These are phyloP conservation scores for Drosophila siamana DNA, from an alignment of 2,888 invertebrate species.

Conservation along the genomic window DNA sequence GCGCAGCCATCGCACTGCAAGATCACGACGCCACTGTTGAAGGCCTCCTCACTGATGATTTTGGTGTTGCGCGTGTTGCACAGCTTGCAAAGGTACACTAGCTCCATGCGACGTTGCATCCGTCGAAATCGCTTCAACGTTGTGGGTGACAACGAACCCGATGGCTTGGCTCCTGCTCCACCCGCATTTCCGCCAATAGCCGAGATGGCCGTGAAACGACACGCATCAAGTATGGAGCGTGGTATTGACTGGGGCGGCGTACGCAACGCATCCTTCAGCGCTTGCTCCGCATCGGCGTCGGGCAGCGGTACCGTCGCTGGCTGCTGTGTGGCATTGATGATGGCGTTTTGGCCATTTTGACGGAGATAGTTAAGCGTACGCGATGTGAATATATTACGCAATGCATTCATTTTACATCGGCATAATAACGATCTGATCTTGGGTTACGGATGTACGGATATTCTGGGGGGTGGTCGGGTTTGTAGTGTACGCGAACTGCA, in stretches of 20 bases:
- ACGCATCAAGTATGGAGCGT: conserved; percentile 78
- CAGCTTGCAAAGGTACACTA: conserved; percentile 83
- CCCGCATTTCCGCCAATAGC: conserved; percentile 27
- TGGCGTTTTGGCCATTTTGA: conserved; percentile 83
- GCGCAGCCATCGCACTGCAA: conserved; percentile 84
- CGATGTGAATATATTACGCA: conserved; percentile 82
- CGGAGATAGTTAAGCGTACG: conserved; percentile 78
- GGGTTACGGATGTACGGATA: conserved; percentile 6
- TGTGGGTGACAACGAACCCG: conserved; percentile 76
- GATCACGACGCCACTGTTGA: conserved; percentile 82
- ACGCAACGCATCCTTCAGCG: conserved; percentile 44
- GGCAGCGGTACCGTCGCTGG: conserved; percentile 50
- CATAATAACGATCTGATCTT: conserved; percentile 45
- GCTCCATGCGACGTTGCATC: conserved; percentile 81
- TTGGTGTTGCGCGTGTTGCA: conserved; percentile 83
- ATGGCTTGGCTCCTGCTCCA: conserved; percentile 28
- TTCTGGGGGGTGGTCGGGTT: conserved; percentile 4
- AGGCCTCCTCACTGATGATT: conserved; percentile 83
- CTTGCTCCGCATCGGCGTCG: conserved; percentile 48
- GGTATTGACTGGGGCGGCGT: conserved; percentile 74
- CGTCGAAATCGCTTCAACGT: conserved; percentile 77
- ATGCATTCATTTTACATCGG: conserved; percentile 79
- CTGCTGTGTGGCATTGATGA: conserved; percentile 78
- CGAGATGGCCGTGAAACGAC: conserved; percentile 72
- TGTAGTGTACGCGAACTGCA: conserved; percentile 19